phyloP scores from a whole-genome alignment of 2,113 vertebrate genomes.

The Melanostigma gelatinosum region DNA sequence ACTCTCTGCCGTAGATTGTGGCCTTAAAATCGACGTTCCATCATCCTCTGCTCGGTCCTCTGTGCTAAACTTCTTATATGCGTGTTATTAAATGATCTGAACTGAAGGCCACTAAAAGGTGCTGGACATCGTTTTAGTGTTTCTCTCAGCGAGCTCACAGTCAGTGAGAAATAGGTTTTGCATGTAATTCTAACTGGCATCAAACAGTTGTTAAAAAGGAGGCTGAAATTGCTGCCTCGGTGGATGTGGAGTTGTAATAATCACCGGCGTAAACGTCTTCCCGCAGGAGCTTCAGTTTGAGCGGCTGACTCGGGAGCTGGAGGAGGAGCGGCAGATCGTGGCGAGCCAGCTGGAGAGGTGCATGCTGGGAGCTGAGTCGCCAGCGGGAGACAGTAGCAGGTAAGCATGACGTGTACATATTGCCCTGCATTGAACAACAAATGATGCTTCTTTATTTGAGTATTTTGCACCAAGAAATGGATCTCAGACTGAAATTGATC shows the following conservation, averaged over 20 bases:
- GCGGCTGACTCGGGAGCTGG: constrained; percentile 97
- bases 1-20: not conserved
- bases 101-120: constrained; percentile 29
- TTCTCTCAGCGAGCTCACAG: constrained; percentile 31
- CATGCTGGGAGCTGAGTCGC: constrained; percentile 97
- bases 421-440: not conserved
- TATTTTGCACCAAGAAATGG: not conserved
- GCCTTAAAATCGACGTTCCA: not conserved
- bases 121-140: constrained; percentile 14
- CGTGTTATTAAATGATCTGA: constrained; percentile 31
- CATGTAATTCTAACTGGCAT: constrained; percentile 59
- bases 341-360: constrained; percentile 99
- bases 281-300: constrained; percentile 97
- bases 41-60: not conserved
- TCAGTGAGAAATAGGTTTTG: constrained; percentile 42
- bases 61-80: not conserved
- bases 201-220: constrained; percentile 40
- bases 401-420: constrained; percentile 53
- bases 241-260: constrained; percentile 45
- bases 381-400: constrained; percentile 96
- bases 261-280: constrained; percentile 62
- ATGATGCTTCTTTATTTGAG: not conserved
- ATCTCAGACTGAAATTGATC: not conserved
- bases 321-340: constrained; percentile 99
- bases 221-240: constrained; percentile 28